A percentile compares a stretch with the other conserved stretches of the same genome.
phyloP scores from a whole-genome alignment of 2,888 invertebrate genomes.

The Orthonychiurus folsomi region DNA sequence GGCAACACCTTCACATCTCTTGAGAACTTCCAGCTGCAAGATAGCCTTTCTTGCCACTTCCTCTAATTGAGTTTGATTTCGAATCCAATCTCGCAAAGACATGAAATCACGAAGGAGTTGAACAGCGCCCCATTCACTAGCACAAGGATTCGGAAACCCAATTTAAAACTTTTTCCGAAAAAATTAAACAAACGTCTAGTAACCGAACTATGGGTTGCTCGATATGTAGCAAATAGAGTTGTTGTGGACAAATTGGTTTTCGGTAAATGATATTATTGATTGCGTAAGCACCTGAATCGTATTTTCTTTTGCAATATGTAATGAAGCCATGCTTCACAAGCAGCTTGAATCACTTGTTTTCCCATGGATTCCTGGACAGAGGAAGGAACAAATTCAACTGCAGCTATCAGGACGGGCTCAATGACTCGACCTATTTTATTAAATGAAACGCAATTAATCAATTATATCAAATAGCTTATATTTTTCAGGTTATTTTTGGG shows the following conservation, averaged over 20 bases:
- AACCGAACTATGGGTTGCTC: too few relatives aligned
- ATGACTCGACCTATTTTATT: slow-evolving; percentile 65
- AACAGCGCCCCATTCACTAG: slow-evolving; percentile 62
- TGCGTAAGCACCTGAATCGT: slow-evolving; percentile 56
- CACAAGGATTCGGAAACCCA: not conserved
- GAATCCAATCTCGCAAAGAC: slow-evolving; percentile 66
- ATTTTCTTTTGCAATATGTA: slow-evolving; percentile 73
- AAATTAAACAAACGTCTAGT: too few relatives aligned
- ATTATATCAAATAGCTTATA: too few relatives aligned
- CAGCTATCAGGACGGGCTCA: slow-evolving; percentile 64
- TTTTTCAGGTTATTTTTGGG: too few relatives aligned
- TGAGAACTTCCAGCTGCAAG: slow-evolving; percentile 49
- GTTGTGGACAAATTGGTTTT: not conserved
- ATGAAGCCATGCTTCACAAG: slow-evolving; percentile 80
- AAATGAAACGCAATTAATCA: slow-evolving; percentile 38
- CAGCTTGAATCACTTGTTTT: slow-evolving; percentile 67
- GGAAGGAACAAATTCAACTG: slow-evolving; percentile 50
- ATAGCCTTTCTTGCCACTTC: slow-evolving; percentile 43
- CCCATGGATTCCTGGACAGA: slow-evolving; percentile 56
- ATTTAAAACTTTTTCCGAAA: slow-evolving; percentile 7
- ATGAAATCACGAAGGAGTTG: slow-evolving; percentile 74
- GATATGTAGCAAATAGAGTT: not conserved
- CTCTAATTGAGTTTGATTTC: slow-evolving; percentile 43
- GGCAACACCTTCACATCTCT: slow-evolving; percentile 78
- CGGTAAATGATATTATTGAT: not conserved